Base-by-base conservation (phyloP, 2,888 invertebrate species). In the Gymnosoma rotundatum region DNA sequence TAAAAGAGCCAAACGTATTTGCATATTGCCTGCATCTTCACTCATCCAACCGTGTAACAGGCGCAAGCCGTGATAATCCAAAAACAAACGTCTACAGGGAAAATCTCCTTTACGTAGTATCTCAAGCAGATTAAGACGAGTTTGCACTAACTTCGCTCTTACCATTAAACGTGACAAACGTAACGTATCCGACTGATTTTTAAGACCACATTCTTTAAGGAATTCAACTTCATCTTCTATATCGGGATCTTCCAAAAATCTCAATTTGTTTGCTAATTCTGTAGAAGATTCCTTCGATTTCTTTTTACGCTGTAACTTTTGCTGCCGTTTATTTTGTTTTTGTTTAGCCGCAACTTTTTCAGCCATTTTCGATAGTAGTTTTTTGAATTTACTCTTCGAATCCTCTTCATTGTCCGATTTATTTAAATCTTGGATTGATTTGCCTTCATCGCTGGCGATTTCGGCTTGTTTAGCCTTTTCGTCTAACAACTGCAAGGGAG, bases 31-130 rank as follows among this genome's bases (percentile, higher is more conserved):
- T 67, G 89, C 91, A 42, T 89, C 90, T 89, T 97, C 97, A 79
- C 95, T 95, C 94, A 98, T 98, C 96, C 99, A 99, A 38, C 97
- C 97, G 93, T 98, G 97, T 79, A 99, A 93, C 74, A 99, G 93
- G 8, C 97, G 93, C 75, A 99, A 93, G 0, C 99, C 99, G 89
- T 98, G 97, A 92, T 98, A 98, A 93, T 97, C 97, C 75, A 98
- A 94, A 93, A 99, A 98, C 84, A 98, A 93, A 18, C 97, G 93
- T 12, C 96, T 94, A 90, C 97, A 97, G 0, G 97, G 96, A 88
- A 96, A 93, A 90, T 97, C 97, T 0, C 96, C 96, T 83, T 94
- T 94, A 78, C 96, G 94, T 81, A 99, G 93, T 52, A 98, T 93
- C 16, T 95, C 94, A 86, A 99, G 93, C 6, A 99, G 92, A 79